These are phyloP conservation scores for Sebastes minor DNA, from an alignment of 2,797 vertebrate species.

Conservation along the genomic window DNA sequence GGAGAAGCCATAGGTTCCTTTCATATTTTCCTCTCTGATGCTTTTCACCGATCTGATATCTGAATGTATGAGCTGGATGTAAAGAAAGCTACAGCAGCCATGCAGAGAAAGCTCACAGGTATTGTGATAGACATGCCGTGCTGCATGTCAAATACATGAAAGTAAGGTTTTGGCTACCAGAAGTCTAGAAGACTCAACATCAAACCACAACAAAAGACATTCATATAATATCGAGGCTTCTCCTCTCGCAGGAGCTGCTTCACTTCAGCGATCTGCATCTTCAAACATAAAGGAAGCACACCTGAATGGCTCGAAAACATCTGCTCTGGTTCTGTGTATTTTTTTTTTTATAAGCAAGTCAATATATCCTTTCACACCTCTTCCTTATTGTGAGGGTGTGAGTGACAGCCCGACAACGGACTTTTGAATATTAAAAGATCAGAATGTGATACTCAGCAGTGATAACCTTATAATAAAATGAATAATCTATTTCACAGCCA, in stretches of 20 bases:
- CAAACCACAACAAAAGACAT: neutral
- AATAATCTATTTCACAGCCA: neutral
- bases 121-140: neutral
- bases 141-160: neutral
- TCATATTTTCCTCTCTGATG: neutral
- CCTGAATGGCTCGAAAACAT: neutral
- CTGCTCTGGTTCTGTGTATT: neutral
- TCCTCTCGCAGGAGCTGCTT: neutral
- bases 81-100: neutral
- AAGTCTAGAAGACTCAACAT: neutral
- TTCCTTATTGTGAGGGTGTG: neutral
- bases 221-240: neutral
- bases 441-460: neutral
- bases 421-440: slow-evolving; percentile 12
- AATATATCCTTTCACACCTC: neutral
- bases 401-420: neutral
- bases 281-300: neutral
- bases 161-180: neutral
- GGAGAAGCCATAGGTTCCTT: neutral
- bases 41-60: neutral
- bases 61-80: neutral
- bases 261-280: neutral
- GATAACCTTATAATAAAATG: slow-evolving; percentile 25
- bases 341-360: neutral
- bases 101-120: neutral